Evolutionary conservation across 2,888 invertebrate genomes (phyloP).

Genomic region (Cryptocheilus praepositus): DNA sequence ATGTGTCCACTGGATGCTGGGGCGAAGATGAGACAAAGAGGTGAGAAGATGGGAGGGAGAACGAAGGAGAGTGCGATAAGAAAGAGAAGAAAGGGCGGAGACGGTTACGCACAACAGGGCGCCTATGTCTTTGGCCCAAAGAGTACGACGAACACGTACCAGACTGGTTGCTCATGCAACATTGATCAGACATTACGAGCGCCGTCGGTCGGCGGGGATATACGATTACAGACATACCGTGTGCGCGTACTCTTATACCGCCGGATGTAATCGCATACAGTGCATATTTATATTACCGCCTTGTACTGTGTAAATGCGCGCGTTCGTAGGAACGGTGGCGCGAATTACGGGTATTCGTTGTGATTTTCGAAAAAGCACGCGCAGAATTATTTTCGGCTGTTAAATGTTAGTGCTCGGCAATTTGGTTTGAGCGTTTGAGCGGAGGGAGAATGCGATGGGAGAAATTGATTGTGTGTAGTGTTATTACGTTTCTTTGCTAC

Average conservation of each 20-base stretch:
- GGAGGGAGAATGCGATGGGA: too few relatives aligned
- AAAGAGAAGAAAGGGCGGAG: too few relatives aligned
- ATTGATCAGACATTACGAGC: slow-evolving; percentile 57
- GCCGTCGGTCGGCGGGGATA: slow-evolving; percentile 35
- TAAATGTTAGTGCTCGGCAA: too few relatives aligned
- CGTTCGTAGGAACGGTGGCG: slow-evolving; percentile 12
- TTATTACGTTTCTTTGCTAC: too few relatives aligned
- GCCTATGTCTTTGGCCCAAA: slow-evolving; percentile 29
- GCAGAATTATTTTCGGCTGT: slow-evolving; percentile 8
- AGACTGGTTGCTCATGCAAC: slow-evolving; percentile 54
- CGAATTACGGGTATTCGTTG: not conserved
- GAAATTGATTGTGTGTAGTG: too few relatives aligned
- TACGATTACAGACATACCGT: slow-evolving; percentile 43
- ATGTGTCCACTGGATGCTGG: too few relatives aligned
- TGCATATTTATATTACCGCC: slow-evolving; percentile 33
- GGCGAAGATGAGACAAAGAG: too few relatives aligned
- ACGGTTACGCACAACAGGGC: not conserved
- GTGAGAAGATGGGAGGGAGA: too few relatives aligned
- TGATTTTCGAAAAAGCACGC: not conserved
- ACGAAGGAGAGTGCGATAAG: too few relatives aligned
- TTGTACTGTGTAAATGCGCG: slow-evolving; percentile 19
- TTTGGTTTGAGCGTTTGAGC: too few relatives aligned
- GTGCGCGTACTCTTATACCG: slow-evolving; percentile 33
- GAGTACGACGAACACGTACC: slow-evolving; percentile 43
- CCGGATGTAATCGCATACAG: slow-evolving; percentile 22